Base-by-base conservation (phyloP, 1,140 invertebrate genomes). In the Drosophila tropicalis region DNA sequence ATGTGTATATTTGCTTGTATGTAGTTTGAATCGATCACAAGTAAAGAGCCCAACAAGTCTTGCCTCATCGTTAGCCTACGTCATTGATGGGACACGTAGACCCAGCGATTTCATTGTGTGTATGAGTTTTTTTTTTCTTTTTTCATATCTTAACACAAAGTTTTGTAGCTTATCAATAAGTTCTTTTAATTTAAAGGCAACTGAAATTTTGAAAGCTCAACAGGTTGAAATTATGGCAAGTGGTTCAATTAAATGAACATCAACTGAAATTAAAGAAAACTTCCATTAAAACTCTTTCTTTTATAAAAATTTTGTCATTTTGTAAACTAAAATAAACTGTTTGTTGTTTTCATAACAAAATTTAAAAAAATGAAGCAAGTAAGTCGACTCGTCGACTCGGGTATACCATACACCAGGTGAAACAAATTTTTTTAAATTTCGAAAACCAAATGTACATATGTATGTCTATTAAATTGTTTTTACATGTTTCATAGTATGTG, bases 121-220 rank as follows among this genome's bases (percentile, higher is more conserved):
- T 22, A 3, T 22, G 22, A 1, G 22, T 22, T 1, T 25, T 2
- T 25, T 25, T 25, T 25, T 39, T 12, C 10, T 56, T 10, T 34
- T n/a, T 39, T 62, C 64, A 25, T 41, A 56, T 60, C 62, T 47
- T 17, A 51, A 51, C 7, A 47, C 44, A 22, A 3, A 51, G 3
- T 51, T 17, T 62, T 29, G 29, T 29, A 29, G 67, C 73, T 85
- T 85, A 85, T 85, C 82, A 85, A 81, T 78, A 78, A 78, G 75
- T 85, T 81, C 74, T 85, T 78, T 80, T 78, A 13, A 39, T 75
- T 69, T 60, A 54, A 74, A 62, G 25, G 25, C 41, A 68, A 29
- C 22, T 34, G 29, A 66, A 51, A 51, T 47, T 57, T 9, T 22
- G 51, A 71, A 63, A 71, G 39, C 44, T 51, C 44, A 22, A 51